A percentile compares a stretch with the other conserved stretches of the same genome.
Conservation (phyloP, 2,888 invertebrate species). For the Pycnomerus fuliginosus region DNA sequence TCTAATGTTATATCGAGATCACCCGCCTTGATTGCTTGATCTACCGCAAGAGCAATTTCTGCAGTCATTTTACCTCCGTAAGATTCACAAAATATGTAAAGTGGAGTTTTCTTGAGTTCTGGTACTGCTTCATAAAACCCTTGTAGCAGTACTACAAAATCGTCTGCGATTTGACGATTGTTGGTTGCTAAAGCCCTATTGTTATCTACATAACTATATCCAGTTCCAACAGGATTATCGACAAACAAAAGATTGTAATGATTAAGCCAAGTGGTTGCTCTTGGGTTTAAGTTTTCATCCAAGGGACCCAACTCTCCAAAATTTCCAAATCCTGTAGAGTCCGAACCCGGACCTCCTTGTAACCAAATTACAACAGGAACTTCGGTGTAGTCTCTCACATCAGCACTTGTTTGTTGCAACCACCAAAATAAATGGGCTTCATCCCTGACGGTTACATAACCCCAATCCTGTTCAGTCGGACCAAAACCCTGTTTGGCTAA, state of each 20-base stretch:
- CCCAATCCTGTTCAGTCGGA: constrained; percentile 68
- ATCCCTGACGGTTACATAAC: constrained; percentile 69
- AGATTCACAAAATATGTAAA: constrained; percentile 85
- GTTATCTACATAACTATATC: constrained; percentile 77
- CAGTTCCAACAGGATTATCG: constrained; percentile 86
- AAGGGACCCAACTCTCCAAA: constrained; percentile 79
- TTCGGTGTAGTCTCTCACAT: constrained; percentile 58
- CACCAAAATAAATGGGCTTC: constrained; percentile 86
- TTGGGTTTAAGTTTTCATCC: constrained; percentile 57
- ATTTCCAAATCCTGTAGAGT: constrained; percentile 64
- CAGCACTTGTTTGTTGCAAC: constrained; percentile 68
- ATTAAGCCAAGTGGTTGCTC: constrained; percentile 58
- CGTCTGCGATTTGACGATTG: constrained; percentile 66
- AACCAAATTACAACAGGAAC: constrained; percentile 78
- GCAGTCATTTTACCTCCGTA: constrained; percentile 92
- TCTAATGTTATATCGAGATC: constrained; percentile 25
- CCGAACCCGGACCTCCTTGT: constrained; percentile 63
- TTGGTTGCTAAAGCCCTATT: constrained; percentile 54
- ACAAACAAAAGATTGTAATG: constrained; percentile 73
- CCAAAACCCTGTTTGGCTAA: not conserved
- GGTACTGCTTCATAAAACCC: constrained; percentile 63
- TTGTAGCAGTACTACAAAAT: constrained; percentile 71
- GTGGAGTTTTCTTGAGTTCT: constrained; percentile 70
- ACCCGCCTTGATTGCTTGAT: constrained; percentile 12
- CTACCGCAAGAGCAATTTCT: constrained; percentile 64